Base-by-base conservation (phyloP, 1,140 invertebrate genomes). In the Onthophagus taurus region DNA sequence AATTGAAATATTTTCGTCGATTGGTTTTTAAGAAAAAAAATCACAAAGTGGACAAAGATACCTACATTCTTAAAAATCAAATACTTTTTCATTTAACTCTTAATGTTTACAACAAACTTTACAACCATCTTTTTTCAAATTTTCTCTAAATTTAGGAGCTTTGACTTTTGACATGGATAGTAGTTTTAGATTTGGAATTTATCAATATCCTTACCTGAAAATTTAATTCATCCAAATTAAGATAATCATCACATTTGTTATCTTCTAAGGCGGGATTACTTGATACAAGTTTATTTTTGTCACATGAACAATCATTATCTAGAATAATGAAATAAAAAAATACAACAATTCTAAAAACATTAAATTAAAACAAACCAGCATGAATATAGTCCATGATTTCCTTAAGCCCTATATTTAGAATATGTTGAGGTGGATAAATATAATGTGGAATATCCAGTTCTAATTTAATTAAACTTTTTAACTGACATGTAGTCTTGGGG, bases 361-460 rank as follows among this genome's bases (percentile, higher is more conserved):
- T n/a, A 31, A 41, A 67, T n/a, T n/a, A 4, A 26, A 26, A 29
- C 23, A 5, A 64, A 65, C 67, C 61, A 35, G 63, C 42, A 59
- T 70, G 72, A 45, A 87, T 66, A 70, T 72, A 85, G 54, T 73
- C 75, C 67, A 85, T 73, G 18, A 87, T 77, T 42, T 72, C 70
- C 58, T 69, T 68, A 23, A 76, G 74, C 18, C 80, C 80, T 43
- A 72, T 61, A 14, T 47, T 50, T 30, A 71, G 53, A 46, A 85
- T 66, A 44, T 78, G 73, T 49, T 57, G 39, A 9, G 78, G 70
- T 36, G 84, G 83, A 64, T 77, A 80, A 6, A 55, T 61, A 59
- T 83, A 74, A 9, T 74, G 70, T 26, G 76, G 64, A 48, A 59
- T 59, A 63, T 85, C 76, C 4, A 85, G 58, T 49, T 75, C 64